Conservation (phyloP, 2,888 invertebrate species). For the Anthophora plumipes region DNA sequence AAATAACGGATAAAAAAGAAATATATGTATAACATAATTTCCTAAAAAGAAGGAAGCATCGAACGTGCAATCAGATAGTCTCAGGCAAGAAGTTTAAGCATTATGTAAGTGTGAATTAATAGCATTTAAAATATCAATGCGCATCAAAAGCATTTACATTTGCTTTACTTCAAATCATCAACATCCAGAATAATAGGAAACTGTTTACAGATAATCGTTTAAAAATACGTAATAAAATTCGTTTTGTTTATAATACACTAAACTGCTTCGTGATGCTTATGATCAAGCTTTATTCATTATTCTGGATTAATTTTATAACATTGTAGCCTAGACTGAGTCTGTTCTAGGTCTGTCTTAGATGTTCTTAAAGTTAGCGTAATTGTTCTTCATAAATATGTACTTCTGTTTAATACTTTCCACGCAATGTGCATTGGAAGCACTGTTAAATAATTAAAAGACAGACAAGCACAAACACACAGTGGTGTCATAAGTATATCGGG, state of each 20-base stretch:
- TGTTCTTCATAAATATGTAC: constrained; percentile 58
- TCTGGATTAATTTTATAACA: constrained; percentile 81
- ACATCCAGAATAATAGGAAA: constrained; percentile 82
- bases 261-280: constrained; percentile 69
- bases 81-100: constrained; percentile 76
- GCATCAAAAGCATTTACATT: constrained; percentile 75
- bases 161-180: constrained; percentile 75
- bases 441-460: constrained; percentile 78
- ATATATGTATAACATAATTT: constrained; percentile 27
- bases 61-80: constrained; percentile 78
- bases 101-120: constrained; percentile 75
- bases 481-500: constrained; percentile 83
- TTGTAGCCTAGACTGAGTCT: constrained; percentile 84
- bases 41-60: constrained; percentile 52
- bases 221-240: constrained; percentile 71
- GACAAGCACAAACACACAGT: constrained; percentile 84
- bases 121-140: constrained; percentile 41
- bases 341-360: constrained; percentile 84
- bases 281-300: constrained; percentile 80
- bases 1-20: background rate
- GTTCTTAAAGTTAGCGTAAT: constrained; percentile 49
- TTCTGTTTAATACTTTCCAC: constrained; percentile 58
- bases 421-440: constrained; percentile 64
- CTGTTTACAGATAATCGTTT: constrained; percentile 50
- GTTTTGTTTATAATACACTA: constrained; percentile 72